Conservation (phyloP, 2,888 invertebrate species). For the Oxytorus armatus region DNA sequence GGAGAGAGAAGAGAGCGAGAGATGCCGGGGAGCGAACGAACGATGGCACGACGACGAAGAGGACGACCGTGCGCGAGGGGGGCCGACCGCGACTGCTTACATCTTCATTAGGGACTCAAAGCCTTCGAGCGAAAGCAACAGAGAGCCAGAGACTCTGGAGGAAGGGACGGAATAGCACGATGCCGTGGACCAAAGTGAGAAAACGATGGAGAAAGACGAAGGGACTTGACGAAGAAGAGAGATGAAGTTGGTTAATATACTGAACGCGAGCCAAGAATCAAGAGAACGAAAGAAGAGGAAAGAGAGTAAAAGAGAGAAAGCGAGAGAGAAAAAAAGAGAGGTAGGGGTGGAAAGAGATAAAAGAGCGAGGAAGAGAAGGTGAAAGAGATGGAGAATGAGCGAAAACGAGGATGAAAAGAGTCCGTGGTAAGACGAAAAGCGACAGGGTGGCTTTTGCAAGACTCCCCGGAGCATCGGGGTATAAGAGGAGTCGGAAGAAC, state of each 20-base stretch:
- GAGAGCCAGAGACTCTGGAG: conserved; percentile 39
- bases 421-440: conserved; percentile 61
- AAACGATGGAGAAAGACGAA: conserved; percentile 38
- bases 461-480: conserved; percentile 74
- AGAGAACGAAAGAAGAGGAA: background rate
- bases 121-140: conserved; percentile 71
- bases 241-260: conserved; percentile 49
- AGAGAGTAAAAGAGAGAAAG: conserved; percentile 6
- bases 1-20: conserved; percentile 56
- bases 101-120: conserved; percentile 84
- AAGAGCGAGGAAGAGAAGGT: background rate
- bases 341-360: too few relatives aligned
- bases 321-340: conserved; percentile 13
- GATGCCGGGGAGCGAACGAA: conserved; percentile 55
- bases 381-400: conserved; percentile 15
- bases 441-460: conserved; percentile 67
- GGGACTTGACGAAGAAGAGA: conserved; percentile 33
- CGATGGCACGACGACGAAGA: conserved; percentile 72
- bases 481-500: conserved; percentile 78
- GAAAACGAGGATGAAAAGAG: conserved; percentile 39
- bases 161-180: conserved; percentile 1
- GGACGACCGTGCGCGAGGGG: conserved; percentile 75
- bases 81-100: conserved; percentile 82
- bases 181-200: conserved; percentile 21
- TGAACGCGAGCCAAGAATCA: conserved; percentile 5